These are phyloP conservation scores for Patiria miniata DNA, from an alignment of 35 echinoderm and acorn worm genomes.

Conservation along the genomic window DNA sequence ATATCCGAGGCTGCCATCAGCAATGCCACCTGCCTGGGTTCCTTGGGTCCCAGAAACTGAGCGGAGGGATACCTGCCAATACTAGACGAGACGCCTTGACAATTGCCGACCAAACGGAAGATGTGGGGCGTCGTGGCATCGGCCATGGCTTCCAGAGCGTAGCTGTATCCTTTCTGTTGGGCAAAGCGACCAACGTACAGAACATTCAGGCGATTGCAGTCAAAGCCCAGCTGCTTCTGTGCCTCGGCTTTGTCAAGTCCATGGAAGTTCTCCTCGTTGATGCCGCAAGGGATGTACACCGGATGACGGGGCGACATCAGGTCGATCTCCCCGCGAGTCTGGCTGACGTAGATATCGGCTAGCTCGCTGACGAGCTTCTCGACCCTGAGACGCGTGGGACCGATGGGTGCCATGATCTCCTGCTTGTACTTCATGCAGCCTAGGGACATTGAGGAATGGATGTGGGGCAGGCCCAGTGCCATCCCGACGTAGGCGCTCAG, in stretches of 20 bases:
- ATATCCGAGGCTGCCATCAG: constrained; percentile 17
- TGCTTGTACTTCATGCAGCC: background rate
- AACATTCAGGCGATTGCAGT: constrained; percentile 9
- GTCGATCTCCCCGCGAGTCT: background rate
- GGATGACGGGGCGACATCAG: background rate
- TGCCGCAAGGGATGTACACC: background rate
- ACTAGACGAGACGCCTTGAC: background rate
- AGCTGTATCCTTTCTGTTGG: background rate
- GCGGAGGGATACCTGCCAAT: background rate
- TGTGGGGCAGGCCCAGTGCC: background rate
- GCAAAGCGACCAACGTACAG: constrained; percentile 22
- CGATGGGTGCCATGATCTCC: background rate
- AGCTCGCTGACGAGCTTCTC: background rate
- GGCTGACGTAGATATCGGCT: background rate
- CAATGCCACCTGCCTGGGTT: background rate
- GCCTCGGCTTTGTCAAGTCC: background rate
- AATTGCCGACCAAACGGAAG: background rate
- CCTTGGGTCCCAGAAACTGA: constrained; percentile 13
- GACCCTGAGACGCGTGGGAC: background rate
- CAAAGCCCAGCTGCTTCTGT: background rate
- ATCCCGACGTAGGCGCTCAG: constrained; percentile 12
- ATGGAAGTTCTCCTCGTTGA: background rate
- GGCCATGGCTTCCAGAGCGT: background rate
- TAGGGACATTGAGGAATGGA: background rate
- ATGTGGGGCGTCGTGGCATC: background rate